Conservation (phyloP, 2,888 invertebrate species). For the Xestoiulus laeticollis region DNA sequence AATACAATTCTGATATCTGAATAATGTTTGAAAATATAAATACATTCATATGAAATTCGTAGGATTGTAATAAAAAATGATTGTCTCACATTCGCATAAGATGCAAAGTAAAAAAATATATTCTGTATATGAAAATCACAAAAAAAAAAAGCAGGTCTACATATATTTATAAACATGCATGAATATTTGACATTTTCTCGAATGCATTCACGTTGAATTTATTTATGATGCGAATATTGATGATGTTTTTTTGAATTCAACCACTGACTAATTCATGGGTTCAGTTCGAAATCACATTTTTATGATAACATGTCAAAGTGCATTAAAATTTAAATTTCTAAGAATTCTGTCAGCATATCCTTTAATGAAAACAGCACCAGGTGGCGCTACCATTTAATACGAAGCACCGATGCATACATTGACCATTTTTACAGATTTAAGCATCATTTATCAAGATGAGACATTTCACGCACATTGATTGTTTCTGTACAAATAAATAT, state of each 20-base stretch:
- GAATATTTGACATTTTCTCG: neutral
- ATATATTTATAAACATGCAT: neutral
- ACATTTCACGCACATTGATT: neutral
- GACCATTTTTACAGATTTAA: neutral
- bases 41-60: neutral
- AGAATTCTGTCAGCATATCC: neutral
- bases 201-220: neutral
- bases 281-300: neutral
- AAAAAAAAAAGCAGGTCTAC: neutral
- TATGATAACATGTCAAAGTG: neutral
- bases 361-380: neutral
- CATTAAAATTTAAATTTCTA: conserved; percentile 2
- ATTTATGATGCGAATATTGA: conserved; percentile 12
- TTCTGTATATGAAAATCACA: neutral
- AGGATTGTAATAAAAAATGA: neutral
- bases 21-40: neutral
- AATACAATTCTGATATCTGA: neutral
- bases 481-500: neutral
- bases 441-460: neutral
- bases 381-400: no score
- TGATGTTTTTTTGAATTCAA: neutral
- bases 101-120: no score
- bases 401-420: no score
- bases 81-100: no score
- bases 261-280: conserved; percentile 7